phyloP scores from a whole-genome alignment of 2,888 invertebrate genomes.

The Horisme vitalbata region DNA sequence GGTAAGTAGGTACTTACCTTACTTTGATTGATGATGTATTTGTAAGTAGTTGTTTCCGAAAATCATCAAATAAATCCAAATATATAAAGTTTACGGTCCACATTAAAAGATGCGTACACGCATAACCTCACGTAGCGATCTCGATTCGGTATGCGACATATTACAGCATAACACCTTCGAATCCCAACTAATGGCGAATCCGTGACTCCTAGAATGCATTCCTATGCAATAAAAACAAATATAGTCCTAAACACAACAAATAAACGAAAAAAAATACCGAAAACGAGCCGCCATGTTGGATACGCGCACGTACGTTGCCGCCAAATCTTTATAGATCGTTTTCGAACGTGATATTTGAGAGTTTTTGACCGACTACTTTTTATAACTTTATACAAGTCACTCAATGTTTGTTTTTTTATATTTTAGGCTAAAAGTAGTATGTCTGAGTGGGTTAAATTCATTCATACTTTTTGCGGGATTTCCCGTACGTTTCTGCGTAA shows the following conservation, averaged over 20 bases:
- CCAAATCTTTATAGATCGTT: slow-evolving; percentile 77
- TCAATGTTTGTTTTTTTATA: slow-evolving; percentile 43
- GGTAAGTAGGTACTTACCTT: too few species aligned
- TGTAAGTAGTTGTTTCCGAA: too few species aligned
- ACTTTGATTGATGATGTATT: slow-evolving; percentile 4
- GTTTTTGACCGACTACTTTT: slow-evolving; percentile 46
- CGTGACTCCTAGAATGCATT: slow-evolving; percentile 73
- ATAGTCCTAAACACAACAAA: slow-evolving; percentile 70
- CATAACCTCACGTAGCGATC: slow-evolving; percentile 27
- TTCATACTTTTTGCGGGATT: background rate
- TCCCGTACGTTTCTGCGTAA: background rate
- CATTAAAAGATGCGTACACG: too few species aligned
- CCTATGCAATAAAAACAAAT: slow-evolving; percentile 78
- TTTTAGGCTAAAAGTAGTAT: slow-evolving; percentile 6
- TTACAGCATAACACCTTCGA: slow-evolving; percentile 35
- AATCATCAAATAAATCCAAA: slow-evolving; percentile 2
- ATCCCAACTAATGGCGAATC: slow-evolving; percentile 68
- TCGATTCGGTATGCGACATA: slow-evolving; percentile 39
- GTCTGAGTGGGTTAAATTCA: background rate
- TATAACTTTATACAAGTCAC: slow-evolving; percentile 46
- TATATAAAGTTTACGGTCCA: slow-evolving; percentile 5
- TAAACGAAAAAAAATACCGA: slow-evolving; percentile 58
- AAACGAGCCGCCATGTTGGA: slow-evolving; percentile 28
- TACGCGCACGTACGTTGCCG: slow-evolving; percentile 60
- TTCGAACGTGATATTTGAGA: slow-evolving; percentile 70